phyloP scores from a whole-genome alignment of 1,140 invertebrate genomes.

The Cepaea nemoralis region DNA sequence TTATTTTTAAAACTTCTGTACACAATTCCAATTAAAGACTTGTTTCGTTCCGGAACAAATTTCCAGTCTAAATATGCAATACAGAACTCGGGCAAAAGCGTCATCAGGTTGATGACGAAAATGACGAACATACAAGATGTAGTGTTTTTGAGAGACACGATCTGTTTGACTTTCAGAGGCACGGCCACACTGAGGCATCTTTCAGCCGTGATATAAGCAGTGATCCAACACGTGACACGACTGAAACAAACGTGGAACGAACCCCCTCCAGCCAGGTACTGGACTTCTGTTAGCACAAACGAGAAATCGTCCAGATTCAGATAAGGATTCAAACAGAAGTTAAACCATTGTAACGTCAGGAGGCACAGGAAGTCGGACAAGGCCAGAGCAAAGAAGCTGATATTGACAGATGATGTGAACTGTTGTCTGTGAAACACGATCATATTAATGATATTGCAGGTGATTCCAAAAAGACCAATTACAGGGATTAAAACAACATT shows the following conservation, averaged over 20 bases:
- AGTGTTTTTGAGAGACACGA: neutral
- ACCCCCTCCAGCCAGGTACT: neutral
- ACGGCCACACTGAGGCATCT: neutral
- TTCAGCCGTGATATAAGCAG: neutral
- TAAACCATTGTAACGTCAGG: neutral
- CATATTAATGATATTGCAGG: neutral
- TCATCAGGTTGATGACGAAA: neutral
- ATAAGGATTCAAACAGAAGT: neutral
- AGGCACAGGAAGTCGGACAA: neutral
- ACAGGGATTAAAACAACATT: neutral
- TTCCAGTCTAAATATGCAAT: no score
- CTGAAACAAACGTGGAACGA: neutral
- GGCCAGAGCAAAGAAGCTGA: neutral
- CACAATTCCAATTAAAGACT: no score
- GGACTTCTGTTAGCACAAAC: neutral
- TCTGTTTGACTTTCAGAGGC: neutral
- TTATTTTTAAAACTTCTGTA: no score
- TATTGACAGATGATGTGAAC: neutral
- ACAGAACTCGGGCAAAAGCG: no score
- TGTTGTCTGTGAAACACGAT: neutral
- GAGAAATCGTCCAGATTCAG: neutral
- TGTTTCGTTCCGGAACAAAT: no score
- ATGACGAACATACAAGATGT: neutral
- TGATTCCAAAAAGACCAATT: neutral
- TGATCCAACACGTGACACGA: neutral